Conservation (phyloP, 1,140 invertebrate species). For the Drosophila kohkoa region DNA sequence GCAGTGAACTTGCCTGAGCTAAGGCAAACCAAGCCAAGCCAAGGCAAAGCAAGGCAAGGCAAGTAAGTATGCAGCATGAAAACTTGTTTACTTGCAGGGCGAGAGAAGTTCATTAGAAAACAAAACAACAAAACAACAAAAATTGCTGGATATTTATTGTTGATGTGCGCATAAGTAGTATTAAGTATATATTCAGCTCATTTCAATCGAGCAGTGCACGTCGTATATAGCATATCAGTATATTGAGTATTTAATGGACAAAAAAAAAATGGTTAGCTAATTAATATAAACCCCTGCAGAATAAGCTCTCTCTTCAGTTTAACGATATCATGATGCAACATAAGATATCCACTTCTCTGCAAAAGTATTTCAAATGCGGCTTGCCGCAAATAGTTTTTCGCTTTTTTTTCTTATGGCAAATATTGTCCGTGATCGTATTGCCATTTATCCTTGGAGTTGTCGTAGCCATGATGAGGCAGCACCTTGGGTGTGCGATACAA, state of each 20-base stretch:
- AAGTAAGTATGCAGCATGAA: conserved; percentile 65
- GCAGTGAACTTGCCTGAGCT: conserved; percentile 58
- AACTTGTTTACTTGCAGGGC: conserved; percentile 61
- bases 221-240: background rate
- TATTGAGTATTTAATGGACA: background rate
- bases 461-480: conserved; percentile 54
- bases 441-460: conserved; percentile 48
- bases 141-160: conserved; percentile 29
- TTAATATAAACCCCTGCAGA: background rate
- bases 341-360: no score
- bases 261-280: background rate
- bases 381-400: background rate
- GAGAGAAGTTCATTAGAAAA: conserved; percentile 21
- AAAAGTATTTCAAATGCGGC: no score
- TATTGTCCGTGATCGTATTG: conserved; percentile 60
- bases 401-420: conserved; percentile 44
- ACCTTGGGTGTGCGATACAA: conserved; percentile 69
- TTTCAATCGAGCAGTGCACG: background rate
- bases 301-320: no score
- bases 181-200: conserved; percentile 11
- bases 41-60: conserved; percentile 25
- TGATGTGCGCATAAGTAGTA: conserved; percentile 9
- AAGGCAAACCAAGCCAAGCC: no score
- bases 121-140: conserved; percentile 16
- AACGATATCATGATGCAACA: no score